These are phyloP conservation scores for Dromius quadrimaculatus DNA, from an alignment of 2,888 invertebrate genomes.

Conservation along the genomic window DNA sequence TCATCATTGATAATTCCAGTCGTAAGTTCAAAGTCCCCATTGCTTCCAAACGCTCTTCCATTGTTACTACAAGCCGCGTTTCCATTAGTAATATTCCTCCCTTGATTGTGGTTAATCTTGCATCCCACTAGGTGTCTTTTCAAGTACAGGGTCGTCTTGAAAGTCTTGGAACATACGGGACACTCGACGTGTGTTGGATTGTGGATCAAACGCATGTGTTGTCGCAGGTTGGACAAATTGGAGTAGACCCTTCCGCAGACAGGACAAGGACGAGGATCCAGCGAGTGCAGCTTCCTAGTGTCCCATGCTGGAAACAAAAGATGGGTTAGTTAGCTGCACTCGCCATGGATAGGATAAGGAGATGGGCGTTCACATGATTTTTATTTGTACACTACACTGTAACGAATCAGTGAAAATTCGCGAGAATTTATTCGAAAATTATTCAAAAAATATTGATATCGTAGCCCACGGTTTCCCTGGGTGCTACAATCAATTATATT, in stretches of 20 bases:
- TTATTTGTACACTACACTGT: not conserved
- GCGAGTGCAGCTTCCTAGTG: conserved; percentile 66
- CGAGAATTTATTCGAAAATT: no score
- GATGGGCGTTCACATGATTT: not conserved
- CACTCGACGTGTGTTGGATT: conserved; percentile 74
- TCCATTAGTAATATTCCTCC: no score
- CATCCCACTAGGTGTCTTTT: conserved; percentile 69
- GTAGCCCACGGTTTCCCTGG: no score
- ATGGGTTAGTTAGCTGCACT: conserved; percentile 21
- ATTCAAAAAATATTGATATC: no score
- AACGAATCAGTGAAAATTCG: not conserved
- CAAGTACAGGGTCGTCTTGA: conserved; percentile 75
- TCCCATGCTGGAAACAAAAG: conserved; percentile 63
- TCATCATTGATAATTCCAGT: not conserved
- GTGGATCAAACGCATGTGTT: conserved; percentile 76
- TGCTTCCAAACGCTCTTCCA: not conserved
- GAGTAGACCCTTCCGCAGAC: conserved; percentile 76
- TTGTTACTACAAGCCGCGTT: no score
- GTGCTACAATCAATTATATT: no score
- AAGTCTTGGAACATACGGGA: conserved; percentile 73
- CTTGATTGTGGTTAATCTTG: not conserved
- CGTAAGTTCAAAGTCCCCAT: not conserved
- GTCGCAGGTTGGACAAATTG: conserved; percentile 75
- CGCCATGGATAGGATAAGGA: not conserved
- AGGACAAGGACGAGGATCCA: conserved; percentile 72